Base-by-base conservation (phyloP, 2,113 vertebrate species). In the Myiagra hebetior region DNA sequence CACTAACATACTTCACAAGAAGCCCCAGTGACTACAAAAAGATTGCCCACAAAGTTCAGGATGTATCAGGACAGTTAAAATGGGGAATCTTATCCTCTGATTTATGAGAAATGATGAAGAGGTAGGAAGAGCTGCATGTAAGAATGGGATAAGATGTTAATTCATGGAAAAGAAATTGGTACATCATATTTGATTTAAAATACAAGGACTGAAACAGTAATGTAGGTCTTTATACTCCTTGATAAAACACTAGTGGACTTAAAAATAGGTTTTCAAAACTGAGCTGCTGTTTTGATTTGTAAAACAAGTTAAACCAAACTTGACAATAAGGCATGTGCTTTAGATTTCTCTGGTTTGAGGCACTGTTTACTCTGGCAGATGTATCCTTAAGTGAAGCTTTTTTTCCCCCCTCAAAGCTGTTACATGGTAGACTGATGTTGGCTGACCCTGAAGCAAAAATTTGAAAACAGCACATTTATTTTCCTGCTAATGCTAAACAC, bases 271-370 rank as follows among this genome's bases (percentile, higher is more conserved):
- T 97, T 96, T 95, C 96, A 97, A 97, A 97, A 92, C 72, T 56
- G 80, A 94, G 87, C 96, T 97, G 96, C 96, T 98, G 84, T 97
- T 98, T 94, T 97, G 91, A 93, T 97, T 96, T 98, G 93, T 96
- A 93, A 97, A 98, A 96, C 87, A 97, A 98, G 96, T 97, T 97
- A 96, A 97, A 96, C 96, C 95, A 97, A 98, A 97, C 93, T 94
- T 98, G 97, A 98, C 96, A 97, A 97, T 97, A 97, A 97, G 60
- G 95, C 97, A 98, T 97, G 96, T 97, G 96, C 97, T 98, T 98
- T 98, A 95, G 95, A 97, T 98, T 98, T 98, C 72, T 94, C 97
- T 97, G 97, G 94, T 98, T 98, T 95, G 97, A 92, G 75, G 93
- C 94, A 95, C 93, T 98, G 97, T 98, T 98, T 98, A 98, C 96